These are phyloP conservation scores for Calyptomena viridis DNA, from an alignment of 2,113 vertebrate genomes.

Conservation along the genomic window DNA sequence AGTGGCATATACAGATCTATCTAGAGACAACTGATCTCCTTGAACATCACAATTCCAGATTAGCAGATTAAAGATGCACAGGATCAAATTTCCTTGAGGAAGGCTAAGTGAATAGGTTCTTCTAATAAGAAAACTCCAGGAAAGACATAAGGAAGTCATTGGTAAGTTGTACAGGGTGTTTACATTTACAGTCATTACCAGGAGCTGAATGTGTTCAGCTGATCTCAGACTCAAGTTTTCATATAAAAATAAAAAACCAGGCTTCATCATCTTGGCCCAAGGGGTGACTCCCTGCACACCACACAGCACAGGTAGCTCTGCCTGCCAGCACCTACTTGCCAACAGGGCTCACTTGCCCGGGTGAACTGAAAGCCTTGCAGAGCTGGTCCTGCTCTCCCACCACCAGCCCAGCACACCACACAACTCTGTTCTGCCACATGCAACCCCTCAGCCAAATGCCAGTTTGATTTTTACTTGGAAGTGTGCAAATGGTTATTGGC, in stretches of 20 bases:
- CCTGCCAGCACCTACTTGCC: accelerated
- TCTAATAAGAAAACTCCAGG: background rate
- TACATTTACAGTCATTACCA: background rate
- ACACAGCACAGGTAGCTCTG: background rate
- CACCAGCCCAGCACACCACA: background rate
- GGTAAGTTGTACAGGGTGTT: background rate
- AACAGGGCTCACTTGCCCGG: background rate
- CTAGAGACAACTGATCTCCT: background rate
- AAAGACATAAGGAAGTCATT: background rate
- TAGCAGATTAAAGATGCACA: background rate
- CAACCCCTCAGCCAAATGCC: background rate
- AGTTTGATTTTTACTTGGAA: background rate
- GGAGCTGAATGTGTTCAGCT: background rate
- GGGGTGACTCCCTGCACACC: background rate
- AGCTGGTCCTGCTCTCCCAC: background rate
- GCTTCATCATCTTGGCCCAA: background rate
- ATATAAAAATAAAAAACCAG: background rate
- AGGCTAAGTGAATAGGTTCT: background rate
- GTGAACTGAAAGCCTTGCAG: background rate
- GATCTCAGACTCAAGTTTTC: background rate
- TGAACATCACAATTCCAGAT: background rate
- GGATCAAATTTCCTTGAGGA: background rate
- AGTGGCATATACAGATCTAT: background rate
- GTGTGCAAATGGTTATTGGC: background rate
- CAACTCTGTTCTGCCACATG: background rate